Percentiles rank a stretch among this genome's conserved stretches.
These are phyloP conservation scores for Agraylea sexmaculata DNA, from an alignment of 1,140 invertebrate species.

Conservation along the genomic window DNA sequence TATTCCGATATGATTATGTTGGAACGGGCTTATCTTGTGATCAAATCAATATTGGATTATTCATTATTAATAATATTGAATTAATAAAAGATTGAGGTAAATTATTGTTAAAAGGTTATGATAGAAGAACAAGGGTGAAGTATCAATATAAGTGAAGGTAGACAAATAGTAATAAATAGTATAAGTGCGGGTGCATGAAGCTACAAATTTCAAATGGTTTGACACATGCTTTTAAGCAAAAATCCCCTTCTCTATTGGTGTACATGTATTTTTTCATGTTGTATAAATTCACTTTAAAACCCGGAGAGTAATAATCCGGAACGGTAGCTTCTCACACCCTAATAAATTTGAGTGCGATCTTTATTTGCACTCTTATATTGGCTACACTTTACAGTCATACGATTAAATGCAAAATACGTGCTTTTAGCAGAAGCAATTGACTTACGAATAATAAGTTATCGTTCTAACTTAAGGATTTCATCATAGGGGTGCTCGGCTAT, in stretches of 20 bases:
- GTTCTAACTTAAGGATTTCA: too few species aligned
- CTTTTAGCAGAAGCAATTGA: too few species aligned
- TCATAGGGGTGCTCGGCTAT: too few species aligned
- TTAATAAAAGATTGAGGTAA: neutral
- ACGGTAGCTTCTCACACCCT: too few species aligned
- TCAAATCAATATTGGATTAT: neutral
- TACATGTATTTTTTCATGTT: too few species aligned
- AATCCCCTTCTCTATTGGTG: conserved; percentile 7
- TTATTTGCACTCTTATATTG: too few species aligned
- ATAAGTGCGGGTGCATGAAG: conserved; percentile 12
- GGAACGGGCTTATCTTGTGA: neutral
- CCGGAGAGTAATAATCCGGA: too few species aligned
- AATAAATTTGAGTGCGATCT: too few species aligned
- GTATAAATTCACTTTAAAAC: conserved; percentile 14
- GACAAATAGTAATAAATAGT: conserved; percentile 17
- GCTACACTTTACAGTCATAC: too few species aligned
- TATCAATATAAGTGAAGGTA: conserved; percentile 1
- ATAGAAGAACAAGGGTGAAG: conserved; percentile 12
- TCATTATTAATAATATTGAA: neutral
- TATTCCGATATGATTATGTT: too few species aligned
- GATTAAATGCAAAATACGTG: too few species aligned
- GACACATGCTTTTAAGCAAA: conserved; percentile 22
- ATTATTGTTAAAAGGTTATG: conserved; percentile 7
- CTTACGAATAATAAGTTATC: too few species aligned
- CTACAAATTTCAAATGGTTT: conserved; percentile 22